Evolutionary conservation across 1,140 invertebrate genomes (phyloP).

Genomic region (Scaptomyza hsui): DNA sequence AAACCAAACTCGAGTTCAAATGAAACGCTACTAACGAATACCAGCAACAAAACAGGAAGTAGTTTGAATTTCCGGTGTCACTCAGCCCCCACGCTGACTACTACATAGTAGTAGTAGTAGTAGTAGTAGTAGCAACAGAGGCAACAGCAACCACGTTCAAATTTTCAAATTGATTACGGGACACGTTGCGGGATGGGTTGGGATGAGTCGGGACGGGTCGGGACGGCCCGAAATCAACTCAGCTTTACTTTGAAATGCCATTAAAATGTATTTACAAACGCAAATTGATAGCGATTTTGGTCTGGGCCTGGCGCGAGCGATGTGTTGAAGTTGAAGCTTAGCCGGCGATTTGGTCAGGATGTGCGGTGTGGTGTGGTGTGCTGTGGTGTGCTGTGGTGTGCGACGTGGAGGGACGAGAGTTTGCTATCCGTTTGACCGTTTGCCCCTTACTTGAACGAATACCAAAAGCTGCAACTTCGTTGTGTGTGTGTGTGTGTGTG

Average conservation of each 20-base stretch:
- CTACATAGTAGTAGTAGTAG: background rate
- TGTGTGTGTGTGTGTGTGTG: background rate
- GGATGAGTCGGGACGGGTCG: too few species aligned
- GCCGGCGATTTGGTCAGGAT: slow-evolving; percentile 52
- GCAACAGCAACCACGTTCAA: slow-evolving; percentile 40
- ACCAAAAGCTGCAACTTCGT: slow-evolving; percentile 1
- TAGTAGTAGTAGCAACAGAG: slow-evolving; percentile 10
- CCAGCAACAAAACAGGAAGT: slow-evolving; percentile 74
- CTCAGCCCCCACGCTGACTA: slow-evolving; percentile 34
- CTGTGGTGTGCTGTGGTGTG: background rate
- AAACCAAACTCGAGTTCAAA: slow-evolving; percentile 68
- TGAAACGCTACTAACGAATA: slow-evolving; percentile 71
- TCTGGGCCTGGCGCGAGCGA: slow-evolving; percentile 25
- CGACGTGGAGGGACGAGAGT: background rate
- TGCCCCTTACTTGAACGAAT: background rate
- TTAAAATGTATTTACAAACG: slow-evolving; percentile 83
- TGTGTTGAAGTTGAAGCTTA: slow-evolving; percentile 74
- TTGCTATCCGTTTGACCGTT: slow-evolving; percentile 7
- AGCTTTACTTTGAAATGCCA: slow-evolving; percentile 77
- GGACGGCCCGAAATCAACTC: slow-evolving; percentile 51
- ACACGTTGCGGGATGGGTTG: slow-evolving; percentile 16
- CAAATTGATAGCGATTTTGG: slow-evolving; percentile 80
- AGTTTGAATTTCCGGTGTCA: slow-evolving; percentile 82
- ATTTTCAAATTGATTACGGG: slow-evolving; percentile 78
- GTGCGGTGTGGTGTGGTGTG: background rate